Conservation (phyloP, 2,113 vertebrate genomes). For the Athene cunicularia region DNA sequence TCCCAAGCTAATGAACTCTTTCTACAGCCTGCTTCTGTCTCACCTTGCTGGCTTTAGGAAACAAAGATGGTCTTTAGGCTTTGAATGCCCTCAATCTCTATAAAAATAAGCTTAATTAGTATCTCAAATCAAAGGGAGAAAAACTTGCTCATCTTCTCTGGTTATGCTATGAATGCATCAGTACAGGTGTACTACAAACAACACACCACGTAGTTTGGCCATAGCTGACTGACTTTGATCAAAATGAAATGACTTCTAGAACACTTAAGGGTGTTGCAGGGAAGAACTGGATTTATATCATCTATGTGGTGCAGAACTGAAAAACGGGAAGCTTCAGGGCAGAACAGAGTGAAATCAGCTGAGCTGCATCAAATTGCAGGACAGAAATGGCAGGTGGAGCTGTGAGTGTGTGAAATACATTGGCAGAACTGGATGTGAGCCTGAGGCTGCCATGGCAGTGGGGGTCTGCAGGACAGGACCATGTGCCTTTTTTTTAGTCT, state of each 20-base stretch:
- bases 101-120: conserved; percentile 53
- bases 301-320: background rate
- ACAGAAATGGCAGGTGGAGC: background rate
- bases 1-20: conserved; percentile 29
- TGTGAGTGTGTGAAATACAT: background rate
- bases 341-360: background rate
- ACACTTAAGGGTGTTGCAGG: background rate
- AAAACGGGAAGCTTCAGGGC: background rate
- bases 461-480: background rate
- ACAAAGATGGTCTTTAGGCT: background rate
- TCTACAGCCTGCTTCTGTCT: background rate
- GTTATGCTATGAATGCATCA: background rate
- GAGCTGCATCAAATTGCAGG: background rate
- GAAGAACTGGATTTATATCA: conserved; percentile 10
- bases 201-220: background rate
- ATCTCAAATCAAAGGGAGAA: conserved; percentile 25
- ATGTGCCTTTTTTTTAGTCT: background rate
- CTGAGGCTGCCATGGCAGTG: background rate
- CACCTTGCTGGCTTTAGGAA: conserved; percentile 6
- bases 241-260: conserved; percentile 25
- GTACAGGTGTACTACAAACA: background rate
- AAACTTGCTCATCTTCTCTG: background rate
- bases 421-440: background rate
- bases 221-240: conserved; percentile 29
- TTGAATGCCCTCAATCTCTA: background rate